Evolutionary conservation across 92 coral and sea anemone genomes (phyloP).

Genomic region (Phymanthus crucifer): DNA sequence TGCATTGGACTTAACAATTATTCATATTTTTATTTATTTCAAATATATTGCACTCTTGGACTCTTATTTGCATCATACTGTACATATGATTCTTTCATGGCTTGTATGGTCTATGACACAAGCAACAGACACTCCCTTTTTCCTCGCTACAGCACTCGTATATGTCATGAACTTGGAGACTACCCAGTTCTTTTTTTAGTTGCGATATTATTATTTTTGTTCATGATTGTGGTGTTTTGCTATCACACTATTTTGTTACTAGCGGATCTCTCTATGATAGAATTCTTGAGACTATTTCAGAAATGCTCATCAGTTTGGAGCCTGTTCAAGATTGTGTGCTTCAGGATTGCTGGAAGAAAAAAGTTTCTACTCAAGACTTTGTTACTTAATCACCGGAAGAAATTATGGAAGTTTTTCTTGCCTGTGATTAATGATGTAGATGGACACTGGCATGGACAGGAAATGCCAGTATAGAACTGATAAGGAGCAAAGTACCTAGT

Average conservation of each 20-base stretch:
- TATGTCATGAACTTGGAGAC: conserved; percentile 86
- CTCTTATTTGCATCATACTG: conserved; percentile 70
- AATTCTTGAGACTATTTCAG: conserved; percentile 74
- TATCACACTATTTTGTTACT: conserved; percentile 73
- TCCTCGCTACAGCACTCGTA: conserved; percentile 46
- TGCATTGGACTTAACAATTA: conserved; percentile 92
- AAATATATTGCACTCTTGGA: conserved; percentile 76
- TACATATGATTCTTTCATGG: conserved; percentile 75
- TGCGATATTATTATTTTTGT: conserved; percentile 73
- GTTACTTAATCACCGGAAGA: conserved; percentile 55
- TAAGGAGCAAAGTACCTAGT: background rate
- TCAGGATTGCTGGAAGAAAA: conserved; percentile 51
- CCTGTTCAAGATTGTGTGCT: conserved; percentile 47
- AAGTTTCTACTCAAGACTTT: conserved; percentile 69
- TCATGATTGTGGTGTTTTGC: conserved; percentile 54
- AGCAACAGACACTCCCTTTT: conserved; percentile 1
- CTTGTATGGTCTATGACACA: conserved; percentile 67
- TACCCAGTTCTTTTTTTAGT: conserved; percentile 87
- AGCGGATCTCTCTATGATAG: conserved; percentile 81
- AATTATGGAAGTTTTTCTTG: conserved; percentile 78
- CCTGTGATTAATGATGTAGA: conserved; percentile 73
- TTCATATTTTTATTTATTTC: conserved; percentile 77
- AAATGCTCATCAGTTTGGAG: conserved; percentile 40
- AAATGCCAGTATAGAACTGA: conserved; percentile 48
- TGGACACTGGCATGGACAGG: conserved; percentile 62